Evolutionary conservation across 2,888 invertebrate species (phyloP), one percentile per base, ranked within the genome.

Genomic region (Antheraea yamamai): DNA sequence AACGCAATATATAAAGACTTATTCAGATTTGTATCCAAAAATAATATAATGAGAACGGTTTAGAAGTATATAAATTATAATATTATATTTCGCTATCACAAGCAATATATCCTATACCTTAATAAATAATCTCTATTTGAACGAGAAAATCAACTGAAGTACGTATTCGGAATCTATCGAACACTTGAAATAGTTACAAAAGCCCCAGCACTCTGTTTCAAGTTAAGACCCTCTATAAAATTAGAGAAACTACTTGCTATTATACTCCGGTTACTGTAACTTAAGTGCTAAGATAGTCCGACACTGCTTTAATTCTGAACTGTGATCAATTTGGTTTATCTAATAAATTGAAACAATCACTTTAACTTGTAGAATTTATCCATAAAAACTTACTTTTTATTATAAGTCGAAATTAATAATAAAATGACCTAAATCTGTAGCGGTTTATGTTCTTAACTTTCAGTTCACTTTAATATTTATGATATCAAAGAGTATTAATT

Each of bases 161-260:
- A 30, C 30, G 14, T 66, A 66, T 16, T 16, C 30, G 14, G 26
- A 66, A 30, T 30, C 64, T 66, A 66, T 66, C 73, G 26, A 72
- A 55, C 26, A 73, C 35, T 52, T 52, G 73, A 73, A 73, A 73
- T 73, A 73, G 73, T 73, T 73, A 30, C 30, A 18, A 55, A 73
- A 58, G 30, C 73, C 72, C 72, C 20, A 52, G 55, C 55, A 26
- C 73, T 73, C 55, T 4, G 30, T 66, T 66, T 30, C 30, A 66
- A 66, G 64, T 66, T 30, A 66, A 26, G 26, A 26, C 6, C 30
- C 30, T 66, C 16, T 30, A 66, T 30, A 66, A 66, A 66, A 66
- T 26, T 66, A 26, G 30, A 30, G 64, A 30, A 66, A 66, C 64
- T 66, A 66, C 16, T 66, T 16, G 30, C 64, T 30, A 3, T 66